Evolutionary conservation across 2,888 invertebrate species (phyloP), one percentile per base, ranked within the genome.

Genomic region (Lampropteryx suffumata): DNA sequence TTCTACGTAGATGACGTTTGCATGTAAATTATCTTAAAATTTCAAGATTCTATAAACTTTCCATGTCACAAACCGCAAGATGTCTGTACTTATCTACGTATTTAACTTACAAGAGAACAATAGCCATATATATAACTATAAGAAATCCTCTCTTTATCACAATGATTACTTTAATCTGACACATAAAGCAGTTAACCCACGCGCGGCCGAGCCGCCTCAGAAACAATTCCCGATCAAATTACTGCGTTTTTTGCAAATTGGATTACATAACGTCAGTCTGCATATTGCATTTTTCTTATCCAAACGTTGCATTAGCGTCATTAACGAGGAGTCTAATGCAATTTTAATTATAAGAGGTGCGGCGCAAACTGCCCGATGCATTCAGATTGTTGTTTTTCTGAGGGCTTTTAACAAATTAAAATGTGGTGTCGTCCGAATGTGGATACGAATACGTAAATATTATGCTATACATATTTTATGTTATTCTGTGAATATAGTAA

Each of bases 291-390:
- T 75, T 84, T 75, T 84, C 84, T 75, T 77, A 76, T 73, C 69
- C 76, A 78, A 77, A 80, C 77, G 74, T 67, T 73, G 76, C 82
- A 87, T 85, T 84, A 84, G 74, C 67, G 61, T 73, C 82, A 82
- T 84, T 84, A 82, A 59, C 64, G 71, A 70, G 81, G 75, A 67
- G 73, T 75, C 82, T 89, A 89, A 89, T 89, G 89, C 86, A 89
- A 90, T 89, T 89, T 89, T 90, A 90, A 88, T 88, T 89, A 84
- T 88, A 82, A 84, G 71, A 87, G 88, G 88, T 73, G 88, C 77
- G 86, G 63, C 67, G 76, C 82, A 76, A 84, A 81, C 77, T 84
- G 83, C 84, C 62, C 73, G 53, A 59, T 79, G 84, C 84, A 88
- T 83, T 78, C 82, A 81, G 85, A 88, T 85, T 86, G 85, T 76